Evolutionary conservation across 2,888 invertebrate species (phyloP), one percentile per base, ranked within the genome.

Genomic region (Proisotoma minuta): DNA sequence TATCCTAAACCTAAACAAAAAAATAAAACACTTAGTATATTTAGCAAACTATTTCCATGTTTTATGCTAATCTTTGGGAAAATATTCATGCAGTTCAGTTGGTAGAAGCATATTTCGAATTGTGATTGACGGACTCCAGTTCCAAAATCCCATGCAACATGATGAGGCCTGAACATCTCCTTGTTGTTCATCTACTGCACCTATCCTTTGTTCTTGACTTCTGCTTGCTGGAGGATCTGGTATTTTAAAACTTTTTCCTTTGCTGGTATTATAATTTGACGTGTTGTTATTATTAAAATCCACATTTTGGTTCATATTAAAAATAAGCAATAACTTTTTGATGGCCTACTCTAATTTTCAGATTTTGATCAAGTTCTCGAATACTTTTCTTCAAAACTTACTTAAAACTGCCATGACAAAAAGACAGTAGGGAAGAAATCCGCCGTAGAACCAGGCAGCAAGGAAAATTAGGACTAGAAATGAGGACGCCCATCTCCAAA

Each of bases 401-500:
- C 72, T 71, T 28, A 72, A 47, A 29, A 72, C 40, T 23, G 70
- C 72, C 3, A 71, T 59, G 22, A 68, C 28, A 12, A 62, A 65
- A 20, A 71, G 66, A 15, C 68, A 12, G 49, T 69, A 73, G 5
- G 71, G 73, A 18, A 69, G 65, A 34, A 73, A 29, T n/a, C 71
- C 71, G 10, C 71, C 73, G 51, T 73, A 73, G 43, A 70, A 71
- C 69, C 69, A 73, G 8, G 73, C 71, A 22, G 66, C 63, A 27
- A 71, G 69, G 54, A 71, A 73, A 29, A 73, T 71, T 5, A 67
- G 56, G 15, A 70, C 59, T 1, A 68, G 62, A 51, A 69, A 72
- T 1, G 70, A 68, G 5, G 72, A 72, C 22, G 72, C 70, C 70
- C 70, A 70, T 57, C 68, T 59, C 72, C 72, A 72, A 4, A 72